Evolutionary conservation across 1,140 invertebrate species (phyloP).

Genomic region (Hylyphantes graminicola): DNA sequence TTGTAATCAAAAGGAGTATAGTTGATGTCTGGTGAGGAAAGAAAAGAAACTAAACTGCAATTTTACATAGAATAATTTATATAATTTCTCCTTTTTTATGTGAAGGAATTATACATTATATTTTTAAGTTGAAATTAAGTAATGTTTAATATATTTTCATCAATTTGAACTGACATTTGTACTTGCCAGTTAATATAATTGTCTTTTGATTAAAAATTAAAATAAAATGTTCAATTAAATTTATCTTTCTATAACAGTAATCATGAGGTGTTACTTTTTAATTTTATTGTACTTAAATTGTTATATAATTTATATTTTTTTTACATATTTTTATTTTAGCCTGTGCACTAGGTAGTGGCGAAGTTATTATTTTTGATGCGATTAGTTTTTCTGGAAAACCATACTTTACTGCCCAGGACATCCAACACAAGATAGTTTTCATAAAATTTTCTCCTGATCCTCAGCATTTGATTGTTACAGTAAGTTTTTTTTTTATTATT

Average conservation of each 20-base stretch:
- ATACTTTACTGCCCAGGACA: slow-evolving; percentile 11
- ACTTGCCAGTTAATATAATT: not conserved
- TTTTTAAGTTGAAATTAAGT: no score
- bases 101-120: no score
- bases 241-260: not conserved
- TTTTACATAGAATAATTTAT: no score
- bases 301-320: not conserved
- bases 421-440: not conserved
- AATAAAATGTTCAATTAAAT: slow-evolving; percentile 4
- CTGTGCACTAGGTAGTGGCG: slow-evolving; percentile 9
- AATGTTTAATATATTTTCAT: not conserved
- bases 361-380: slow-evolving; percentile 32
- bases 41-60: no score
- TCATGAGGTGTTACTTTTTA: not conserved
- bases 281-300: not conserved
- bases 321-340: slow-evolving; percentile 5
- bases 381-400: slow-evolving; percentile 18
- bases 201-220: not conserved
- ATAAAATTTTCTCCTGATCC: slow-evolving; percentile 42
- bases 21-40: no score
- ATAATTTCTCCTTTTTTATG: no score
- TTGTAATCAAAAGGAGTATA: no score
- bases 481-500: slow-evolving; percentile 9
- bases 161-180: not conserved
- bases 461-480: slow-evolving; percentile 35